These are phyloP conservation scores for Helarctos malayanus DNA, from an alignment of 2,797 vertebrate genomes.

Conservation along the genomic window DNA sequence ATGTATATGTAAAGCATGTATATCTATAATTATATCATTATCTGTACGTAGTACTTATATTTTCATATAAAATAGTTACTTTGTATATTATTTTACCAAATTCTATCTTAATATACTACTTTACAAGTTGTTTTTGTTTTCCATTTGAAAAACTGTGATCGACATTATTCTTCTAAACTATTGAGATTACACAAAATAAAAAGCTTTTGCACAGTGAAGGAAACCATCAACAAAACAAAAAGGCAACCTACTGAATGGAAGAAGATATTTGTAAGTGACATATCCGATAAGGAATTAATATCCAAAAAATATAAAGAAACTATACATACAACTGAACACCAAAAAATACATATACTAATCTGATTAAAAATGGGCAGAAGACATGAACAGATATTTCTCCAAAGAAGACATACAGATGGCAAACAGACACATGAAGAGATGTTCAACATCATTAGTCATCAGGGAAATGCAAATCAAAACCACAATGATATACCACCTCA, in stretches of 20 bases:
- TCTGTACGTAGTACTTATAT: neutral
- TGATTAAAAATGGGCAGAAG: neutral
- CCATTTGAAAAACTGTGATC: neutral
- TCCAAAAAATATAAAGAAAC: neutral
- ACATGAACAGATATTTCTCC: neutral
- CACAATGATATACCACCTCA: neutral
- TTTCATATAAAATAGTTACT: neutral
- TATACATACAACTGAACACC: neutral
- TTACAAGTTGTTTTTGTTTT: neutral
- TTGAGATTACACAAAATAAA: neutral
- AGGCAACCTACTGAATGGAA: neutral
- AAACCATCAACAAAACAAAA: neutral
- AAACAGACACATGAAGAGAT: neutral
- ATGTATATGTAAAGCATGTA: neutral
- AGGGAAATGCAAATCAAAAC: neutral
- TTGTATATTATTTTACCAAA: constrained; percentile 16
- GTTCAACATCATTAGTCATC: neutral
- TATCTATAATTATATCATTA: neutral
- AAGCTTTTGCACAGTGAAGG: neutral
- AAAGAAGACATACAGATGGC: neutral
- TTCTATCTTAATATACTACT: neutral
- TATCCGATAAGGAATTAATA: neutral
- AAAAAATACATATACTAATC: neutral
- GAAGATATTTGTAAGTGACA: neutral
- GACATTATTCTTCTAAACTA: neutral